Conservation (phyloP, 2,113 vertebrate species). For the Xiphophorus couchianus region DNA sequence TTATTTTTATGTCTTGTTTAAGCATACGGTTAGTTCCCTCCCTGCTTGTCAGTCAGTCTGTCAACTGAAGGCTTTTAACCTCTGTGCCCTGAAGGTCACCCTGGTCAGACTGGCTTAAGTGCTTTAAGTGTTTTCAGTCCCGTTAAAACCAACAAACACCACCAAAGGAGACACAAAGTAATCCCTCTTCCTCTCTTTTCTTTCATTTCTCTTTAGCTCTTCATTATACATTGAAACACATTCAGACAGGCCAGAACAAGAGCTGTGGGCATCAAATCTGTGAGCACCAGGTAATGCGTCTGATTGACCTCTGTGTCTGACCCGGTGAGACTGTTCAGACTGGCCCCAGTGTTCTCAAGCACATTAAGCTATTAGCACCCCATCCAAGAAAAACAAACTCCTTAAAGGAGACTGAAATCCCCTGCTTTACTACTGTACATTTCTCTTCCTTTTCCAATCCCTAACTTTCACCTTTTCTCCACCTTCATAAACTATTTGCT, state of each 20-base stretch:
- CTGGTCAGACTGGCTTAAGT: constrained; percentile 71
- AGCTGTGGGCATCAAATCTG: constrained; percentile 7
- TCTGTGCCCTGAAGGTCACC: constrained; percentile 60
- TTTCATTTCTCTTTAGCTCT: constrained; percentile 15
- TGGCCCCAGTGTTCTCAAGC: constrained; percentile 52
- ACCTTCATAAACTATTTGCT: constrained; percentile 11
- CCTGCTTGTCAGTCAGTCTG: constrained; percentile 46
- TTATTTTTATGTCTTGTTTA: neutral
- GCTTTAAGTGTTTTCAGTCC: constrained; percentile 74
- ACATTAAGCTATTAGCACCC: constrained; percentile 66
- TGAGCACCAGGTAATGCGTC: constrained; percentile 32
- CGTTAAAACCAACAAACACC: constrained; percentile 74
- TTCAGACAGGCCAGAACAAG: constrained; percentile 42
- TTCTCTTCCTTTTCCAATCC: neutral
- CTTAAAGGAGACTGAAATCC: constrained; percentile 38
- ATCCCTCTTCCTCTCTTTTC: constrained; percentile 32
- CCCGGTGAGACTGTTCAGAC: constrained; percentile 45
- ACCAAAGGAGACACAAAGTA: constrained; percentile 57
- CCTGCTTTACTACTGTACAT: constrained; percentile 7
- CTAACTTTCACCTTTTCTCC: constrained; percentile 12
- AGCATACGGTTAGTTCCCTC: neutral
- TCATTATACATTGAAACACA: constrained; percentile 37
- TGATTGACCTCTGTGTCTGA: constrained; percentile 38
- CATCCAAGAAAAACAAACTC: constrained; percentile 57
- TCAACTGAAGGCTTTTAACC: constrained; percentile 77